These are phyloP conservation scores for Chymomyza procnemis DNA, from an alignment of 2,888 invertebrate species.

Conservation along the genomic window DNA sequence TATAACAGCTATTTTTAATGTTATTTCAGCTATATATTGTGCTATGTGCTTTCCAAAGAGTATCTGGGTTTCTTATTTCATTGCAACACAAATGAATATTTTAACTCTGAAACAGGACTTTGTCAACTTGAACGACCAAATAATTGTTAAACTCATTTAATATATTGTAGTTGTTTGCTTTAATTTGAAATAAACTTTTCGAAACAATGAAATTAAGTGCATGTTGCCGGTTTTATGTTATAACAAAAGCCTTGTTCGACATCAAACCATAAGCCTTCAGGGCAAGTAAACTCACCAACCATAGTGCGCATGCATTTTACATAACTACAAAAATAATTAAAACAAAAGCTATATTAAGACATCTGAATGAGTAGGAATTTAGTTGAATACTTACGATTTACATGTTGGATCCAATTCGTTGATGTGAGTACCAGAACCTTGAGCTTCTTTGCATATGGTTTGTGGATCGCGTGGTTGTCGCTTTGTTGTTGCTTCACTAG, in stretches of 20 bases:
- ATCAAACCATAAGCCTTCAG: not conserved
- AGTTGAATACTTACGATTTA: conserved; percentile 13
- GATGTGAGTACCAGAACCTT: not conserved
- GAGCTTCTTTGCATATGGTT: conserved; percentile 14
- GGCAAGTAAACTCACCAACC: rapidly evolving
- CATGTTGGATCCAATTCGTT: conserved; percentile 25
- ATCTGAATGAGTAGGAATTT: too few species aligned
- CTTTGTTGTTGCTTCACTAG: not conserved
- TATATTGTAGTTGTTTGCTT: not conserved
- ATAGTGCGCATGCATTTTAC: conserved; percentile 9
- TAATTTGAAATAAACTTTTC: not conserved
- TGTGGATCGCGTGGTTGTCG: conserved; percentile 9
- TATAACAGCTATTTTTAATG: not conserved
- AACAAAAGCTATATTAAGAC: not conserved
- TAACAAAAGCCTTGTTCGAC: not conserved
- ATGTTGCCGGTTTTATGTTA: conserved; percentile 5
- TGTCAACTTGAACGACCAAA: conserved; percentile 27
- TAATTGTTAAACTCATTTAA: conserved; percentile 20
- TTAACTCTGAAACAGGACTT: conserved; percentile 27
- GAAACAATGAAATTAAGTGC: not conserved
- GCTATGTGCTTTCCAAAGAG: conserved; percentile 42
- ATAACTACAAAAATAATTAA: conserved; percentile 1
- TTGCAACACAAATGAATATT: conserved; percentile 42
- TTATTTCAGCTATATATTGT: conserved; percentile 44
- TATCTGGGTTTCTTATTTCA: conserved; percentile 45